Percentiles rank a stretch among this genome's conserved stretches.
These are phyloP conservation scores for Acleris laterana DNA, from an alignment of 2,888 invertebrate species.

Conservation along the genomic window DNA sequence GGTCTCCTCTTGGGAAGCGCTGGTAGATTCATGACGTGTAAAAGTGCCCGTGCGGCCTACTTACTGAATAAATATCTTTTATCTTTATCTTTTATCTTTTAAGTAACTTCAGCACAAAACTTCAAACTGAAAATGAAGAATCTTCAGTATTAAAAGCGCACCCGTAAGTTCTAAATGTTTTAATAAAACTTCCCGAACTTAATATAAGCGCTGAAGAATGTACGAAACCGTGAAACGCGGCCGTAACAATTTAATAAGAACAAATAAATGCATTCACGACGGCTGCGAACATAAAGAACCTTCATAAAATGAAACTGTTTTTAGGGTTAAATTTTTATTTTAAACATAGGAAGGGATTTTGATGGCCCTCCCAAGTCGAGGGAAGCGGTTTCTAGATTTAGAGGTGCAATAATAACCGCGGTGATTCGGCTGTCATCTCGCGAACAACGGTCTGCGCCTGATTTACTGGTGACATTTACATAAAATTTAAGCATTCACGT, in stretches of 20 bases:
- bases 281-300: constrained; percentile 63
- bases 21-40: too few relatives aligned
- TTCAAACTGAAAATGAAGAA: constrained; percentile 44
- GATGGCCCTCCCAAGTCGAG: constrained; percentile 75
- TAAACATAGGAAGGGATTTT: constrained; percentile 83
- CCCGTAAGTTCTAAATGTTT: constrained; percentile 56
- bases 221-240: constrained; percentile 58
- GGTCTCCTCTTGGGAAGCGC: too few relatives aligned
- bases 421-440: constrained; percentile 48
- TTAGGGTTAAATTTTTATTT: constrained; percentile 83
- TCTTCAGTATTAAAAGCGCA: constrained; percentile 55
- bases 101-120: constrained; percentile 29
- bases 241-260: constrained; percentile 72
- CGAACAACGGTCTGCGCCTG: constrained; percentile 41
- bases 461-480: constrained; percentile 57
- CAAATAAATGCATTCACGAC: constrained; percentile 71
- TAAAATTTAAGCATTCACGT: constrained; percentile 51
- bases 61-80: too few relatives aligned
- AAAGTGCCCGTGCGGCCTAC: too few relatives aligned
- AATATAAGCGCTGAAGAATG: constrained; percentile 51
- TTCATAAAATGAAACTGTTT: constrained; percentile 72
- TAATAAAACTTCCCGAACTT: constrained; percentile 50
- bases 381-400: constrained; percentile 76
- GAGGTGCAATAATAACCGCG: constrained; percentile 62
- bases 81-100: too few relatives aligned